Evolutionary conservation across 2,797 vertebrate species (phyloP).

Genomic region (Oreochromis grahami): DNA sequence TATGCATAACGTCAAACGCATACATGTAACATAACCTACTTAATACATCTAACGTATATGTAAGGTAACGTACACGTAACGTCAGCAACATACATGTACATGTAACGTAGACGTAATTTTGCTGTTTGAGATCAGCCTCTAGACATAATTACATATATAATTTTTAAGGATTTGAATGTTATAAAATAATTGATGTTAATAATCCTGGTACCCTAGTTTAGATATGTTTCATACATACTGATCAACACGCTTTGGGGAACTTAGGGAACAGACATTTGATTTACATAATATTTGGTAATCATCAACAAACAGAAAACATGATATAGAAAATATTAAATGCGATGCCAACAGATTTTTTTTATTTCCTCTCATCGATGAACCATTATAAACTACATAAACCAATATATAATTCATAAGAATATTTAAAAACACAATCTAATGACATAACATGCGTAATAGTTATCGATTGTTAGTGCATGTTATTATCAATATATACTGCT

Average conservation of each 20-base stretch:
- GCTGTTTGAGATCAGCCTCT: neutral
- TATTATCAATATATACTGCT: neutral
- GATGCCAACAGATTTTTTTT: accelerated
- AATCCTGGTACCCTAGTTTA: neutral
- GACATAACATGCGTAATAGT: neutral
- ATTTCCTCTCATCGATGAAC: neutral
- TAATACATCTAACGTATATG: neutral
- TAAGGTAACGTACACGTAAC: neutral
- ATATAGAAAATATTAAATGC: neutral
- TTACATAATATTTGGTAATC: neutral
- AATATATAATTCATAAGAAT: neutral
- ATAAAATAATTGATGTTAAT: neutral
- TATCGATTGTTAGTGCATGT: neutral
- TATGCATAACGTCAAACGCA: neutral
- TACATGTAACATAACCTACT: neutral
- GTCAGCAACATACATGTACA: neutral
- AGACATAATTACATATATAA: neutral
- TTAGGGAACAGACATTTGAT: neutral
- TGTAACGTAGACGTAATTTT: neutral
- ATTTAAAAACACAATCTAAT: neutral
- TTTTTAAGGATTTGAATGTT: neutral
- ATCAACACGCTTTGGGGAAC: neutral
- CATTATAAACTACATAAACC: neutral
- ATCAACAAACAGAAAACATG: neutral
- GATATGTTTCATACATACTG: neutral